Evolutionary conservation across 1,140 invertebrate species (phyloP), one percentile per base, ranked within the genome.

Genomic region (Bilobella aurantiaca): DNA sequence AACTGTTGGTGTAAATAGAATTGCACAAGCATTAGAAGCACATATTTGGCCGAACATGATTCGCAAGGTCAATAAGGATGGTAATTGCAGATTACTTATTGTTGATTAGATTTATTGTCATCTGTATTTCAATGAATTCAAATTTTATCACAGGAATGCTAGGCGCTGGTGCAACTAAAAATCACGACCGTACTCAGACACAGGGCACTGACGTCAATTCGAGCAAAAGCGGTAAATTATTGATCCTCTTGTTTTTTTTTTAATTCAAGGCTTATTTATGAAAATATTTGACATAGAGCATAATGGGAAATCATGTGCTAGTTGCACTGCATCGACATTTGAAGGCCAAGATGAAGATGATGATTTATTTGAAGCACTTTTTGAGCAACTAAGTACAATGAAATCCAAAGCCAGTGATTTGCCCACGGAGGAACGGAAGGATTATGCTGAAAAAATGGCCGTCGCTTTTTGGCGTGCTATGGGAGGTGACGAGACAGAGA

Each of bases 391-490:
- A 57, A 78, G 79, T 67, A 79, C 80, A 37, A 85, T 87, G 82
- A 87, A 85, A 78, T 83, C 87, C 69, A 84, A 84, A 77, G 83
- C 87, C 16, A 78, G 81, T 64, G 79, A 77, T 18, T 73, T 90
- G 66, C 82, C 84, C 27, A 76, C 77, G 14, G 82, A 82, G 53
- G 80, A 89, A 74, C 82, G 87, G 65, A 84, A 84, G 75, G 79
- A 80, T 63, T 87, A 84, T 77, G 88, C 88, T 21, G 87, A 91
- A 76, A 81, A 89, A 78, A 82, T 89, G 73, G 87, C 88, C 0
- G 81, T 86, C 64, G 84, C 86, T 28, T 90, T 90, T 76, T 90
- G 87, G 87, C 83, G 82, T 74, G 86, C 87, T 1, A 85, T 90
- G 69, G 87, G 86, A 32, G 87, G 87, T 46, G 84, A 87, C 77